Evolutionary conservation across 2,797 vertebrate species (phyloP).

Genomic region (Rhabdomys pumilio): DNA sequence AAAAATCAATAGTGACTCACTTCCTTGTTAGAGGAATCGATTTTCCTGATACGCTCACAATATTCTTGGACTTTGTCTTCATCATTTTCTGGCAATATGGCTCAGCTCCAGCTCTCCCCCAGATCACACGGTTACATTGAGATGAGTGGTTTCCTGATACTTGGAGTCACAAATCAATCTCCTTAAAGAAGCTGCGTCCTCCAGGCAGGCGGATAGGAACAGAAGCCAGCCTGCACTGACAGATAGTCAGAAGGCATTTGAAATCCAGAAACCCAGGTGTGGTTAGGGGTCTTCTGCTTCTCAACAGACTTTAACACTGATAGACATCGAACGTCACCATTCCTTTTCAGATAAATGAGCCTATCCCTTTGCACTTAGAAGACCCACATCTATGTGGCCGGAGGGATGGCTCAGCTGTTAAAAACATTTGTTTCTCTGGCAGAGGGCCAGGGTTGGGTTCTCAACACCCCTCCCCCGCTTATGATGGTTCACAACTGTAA

Average conservation of each 20-base stretch:
- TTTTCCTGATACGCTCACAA: slow-evolving; percentile 78
- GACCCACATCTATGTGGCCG: background rate
- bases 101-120: slow-evolving; percentile 10
- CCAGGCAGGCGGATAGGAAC: background rate
- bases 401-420: background rate
- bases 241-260: background rate
- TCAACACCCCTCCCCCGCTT: background rate
- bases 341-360: slow-evolving; percentile 2
- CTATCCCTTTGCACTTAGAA: background rate
- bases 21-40: slow-evolving; percentile 81
- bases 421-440: background rate
- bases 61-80: slow-evolving; percentile 82
- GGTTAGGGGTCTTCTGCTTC: background rate
- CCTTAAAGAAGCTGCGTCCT: background rate
- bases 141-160: slow-evolving; percentile 44
- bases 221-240: background rate
- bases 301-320: background rate
- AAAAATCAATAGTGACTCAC: slow-evolving; percentile 78
- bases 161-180: slow-evolving; percentile 23
- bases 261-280: background rate
- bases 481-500: background rate
- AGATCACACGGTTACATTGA: slow-evolving; percentile 72
- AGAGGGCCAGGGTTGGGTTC: background rate
- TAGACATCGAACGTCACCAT: slow-evolving; percentile 3
- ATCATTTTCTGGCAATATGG: slow-evolving; percentile 81